Percentiles rank a stretch among this genome's conserved stretches.
These are phyloP conservation scores for Odocoileus hemionus DNA, from an alignment of 2,113 vertebrate genomes.

Conservation along the genomic window DNA sequence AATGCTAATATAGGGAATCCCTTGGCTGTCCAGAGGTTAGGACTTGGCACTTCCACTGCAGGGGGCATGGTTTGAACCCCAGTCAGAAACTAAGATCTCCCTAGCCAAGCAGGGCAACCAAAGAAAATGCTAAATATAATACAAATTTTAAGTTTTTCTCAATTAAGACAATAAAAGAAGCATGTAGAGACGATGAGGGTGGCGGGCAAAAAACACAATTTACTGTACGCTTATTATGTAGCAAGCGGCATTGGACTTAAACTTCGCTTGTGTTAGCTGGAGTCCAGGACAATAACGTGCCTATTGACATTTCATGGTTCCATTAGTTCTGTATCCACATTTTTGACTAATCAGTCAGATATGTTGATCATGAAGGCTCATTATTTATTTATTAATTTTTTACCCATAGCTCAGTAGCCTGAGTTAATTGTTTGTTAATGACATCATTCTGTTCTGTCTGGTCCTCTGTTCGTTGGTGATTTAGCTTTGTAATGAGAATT, in stretches of 20 bases:
- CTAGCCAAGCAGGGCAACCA: neutral
- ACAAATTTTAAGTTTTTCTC: neutral
- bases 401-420: neutral
- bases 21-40: neutral
- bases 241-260: neutral
- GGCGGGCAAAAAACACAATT: fast-evolving
- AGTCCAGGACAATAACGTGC: neutral
- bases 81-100: neutral
- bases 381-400: neutral
- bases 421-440: neutral
- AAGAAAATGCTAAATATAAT: neutral
- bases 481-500: neutral
- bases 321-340: neutral
- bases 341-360: neutral
- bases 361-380: neutral
- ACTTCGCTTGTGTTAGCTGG: neutral
- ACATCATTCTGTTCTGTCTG: neutral
- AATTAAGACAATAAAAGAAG: neutral
- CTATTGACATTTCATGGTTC: neutral
- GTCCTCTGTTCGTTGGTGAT: neutral
- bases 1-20: neutral
- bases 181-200: neutral
- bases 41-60: neutral
- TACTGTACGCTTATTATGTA: neutral
- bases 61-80: neutral